These are phyloP conservation scores for Fopius arisanus DNA, from an alignment of 1,140 invertebrate species.

Conservation along the genomic window DNA sequence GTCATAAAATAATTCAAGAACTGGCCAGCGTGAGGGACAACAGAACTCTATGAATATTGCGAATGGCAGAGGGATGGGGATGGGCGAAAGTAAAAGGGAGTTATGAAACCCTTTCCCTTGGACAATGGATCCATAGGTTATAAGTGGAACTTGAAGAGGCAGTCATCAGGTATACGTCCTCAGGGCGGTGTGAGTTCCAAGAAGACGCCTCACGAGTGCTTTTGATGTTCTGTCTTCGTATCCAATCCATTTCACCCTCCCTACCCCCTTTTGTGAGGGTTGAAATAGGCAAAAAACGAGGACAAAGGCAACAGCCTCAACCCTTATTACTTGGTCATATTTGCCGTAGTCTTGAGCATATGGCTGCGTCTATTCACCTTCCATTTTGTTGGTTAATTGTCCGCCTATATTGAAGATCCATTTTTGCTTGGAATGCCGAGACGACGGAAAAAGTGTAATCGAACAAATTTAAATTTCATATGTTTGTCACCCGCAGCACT, in stretches of 20 bases:
- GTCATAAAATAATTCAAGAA: not conserved
- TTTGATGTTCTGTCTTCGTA: not conserved
- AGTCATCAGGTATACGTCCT: conserved; percentile 7
- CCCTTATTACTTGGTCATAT: not conserved
- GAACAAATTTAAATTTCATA: too few species aligned
- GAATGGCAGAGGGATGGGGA: not conserved
- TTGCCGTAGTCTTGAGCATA: not conserved
- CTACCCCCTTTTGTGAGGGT: not conserved
- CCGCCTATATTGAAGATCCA: not conserved
- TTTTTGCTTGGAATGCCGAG: not conserved
- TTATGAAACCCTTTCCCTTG: not conserved
- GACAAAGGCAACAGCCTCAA: not conserved
- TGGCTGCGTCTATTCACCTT: not conserved
- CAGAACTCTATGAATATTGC: not conserved
- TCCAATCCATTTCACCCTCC: not conserved
- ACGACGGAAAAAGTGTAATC: too few species aligned
- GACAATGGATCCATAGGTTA: not conserved
- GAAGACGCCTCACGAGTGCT: not conserved
- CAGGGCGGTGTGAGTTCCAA: not conserved
- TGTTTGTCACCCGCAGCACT: too few species aligned
- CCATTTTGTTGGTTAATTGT: not conserved
- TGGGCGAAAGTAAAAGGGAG: not conserved
- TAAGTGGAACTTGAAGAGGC: conserved; percentile 5
- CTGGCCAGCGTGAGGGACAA: not conserved
- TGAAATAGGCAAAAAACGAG: not conserved